Percentiles rank a stretch among this genome's conserved stretches.
Conservation (phyloP, 2,888 invertebrate genomes). For the Kuschelorhynchus macadamiae region DNA sequence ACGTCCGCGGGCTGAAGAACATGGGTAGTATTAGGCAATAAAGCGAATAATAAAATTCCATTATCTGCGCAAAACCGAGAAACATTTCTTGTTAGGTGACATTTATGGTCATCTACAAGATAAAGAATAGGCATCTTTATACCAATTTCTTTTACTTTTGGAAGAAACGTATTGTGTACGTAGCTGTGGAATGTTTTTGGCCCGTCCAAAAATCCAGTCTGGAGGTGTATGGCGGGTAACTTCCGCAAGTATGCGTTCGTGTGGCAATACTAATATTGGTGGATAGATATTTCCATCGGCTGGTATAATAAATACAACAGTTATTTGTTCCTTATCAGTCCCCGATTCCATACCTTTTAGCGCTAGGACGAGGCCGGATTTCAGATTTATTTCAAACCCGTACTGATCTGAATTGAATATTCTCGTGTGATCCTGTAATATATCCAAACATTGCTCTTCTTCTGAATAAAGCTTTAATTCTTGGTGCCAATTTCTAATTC, state of each 20-base stretch:
- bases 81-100: constrained; percentile 40
- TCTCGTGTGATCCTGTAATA: constrained; percentile 46
- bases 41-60: constrained; percentile 33
- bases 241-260: constrained; percentile 37
- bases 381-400: constrained; percentile 44
- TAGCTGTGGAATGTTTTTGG: constrained; percentile 45
- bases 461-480: constrained; percentile 30
- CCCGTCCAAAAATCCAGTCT: constrained; percentile 39
- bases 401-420: constrained; percentile 47
- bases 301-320: constrained; percentile 40
- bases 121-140: constrained; percentile 42
- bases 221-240: constrained; percentile 36
- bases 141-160: too few relatives aligned
- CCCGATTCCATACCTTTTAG: constrained; percentile 29
- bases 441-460: constrained; percentile 40
- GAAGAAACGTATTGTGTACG: constrained; percentile 41
- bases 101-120: constrained; percentile 40
- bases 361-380: constrained; percentile 37
- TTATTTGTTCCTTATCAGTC: constrained; percentile 28
- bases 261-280: constrained; percentile 34
- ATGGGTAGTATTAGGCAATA: constrained; percentile 40
- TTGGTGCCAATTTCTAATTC: constrained; percentile 42
- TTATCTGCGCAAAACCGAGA: constrained; percentile 45
- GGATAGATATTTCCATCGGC: constrained; percentile 42
- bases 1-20: constrained; percentile 40